phyloP scores from a whole-genome alignment of 2,888 invertebrate species.

The Ornithoptera alexandrae region DNA sequence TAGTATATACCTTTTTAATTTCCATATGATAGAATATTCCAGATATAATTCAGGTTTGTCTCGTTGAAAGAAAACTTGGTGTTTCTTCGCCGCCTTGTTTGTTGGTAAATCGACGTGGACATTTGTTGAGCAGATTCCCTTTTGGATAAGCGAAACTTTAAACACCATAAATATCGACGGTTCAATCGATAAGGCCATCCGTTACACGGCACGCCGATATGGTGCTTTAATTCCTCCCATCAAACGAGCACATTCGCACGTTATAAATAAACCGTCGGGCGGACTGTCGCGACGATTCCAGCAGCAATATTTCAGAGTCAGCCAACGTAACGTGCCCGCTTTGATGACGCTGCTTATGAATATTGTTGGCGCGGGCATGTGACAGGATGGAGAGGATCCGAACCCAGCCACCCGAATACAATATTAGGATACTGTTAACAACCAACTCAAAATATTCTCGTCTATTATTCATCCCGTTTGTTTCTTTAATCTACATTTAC shows the following conservation, averaged over 20 bases:
- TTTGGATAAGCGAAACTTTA: not conserved
- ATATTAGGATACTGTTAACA: constrained; percentile 14
- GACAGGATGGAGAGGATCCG: constrained; percentile 43
- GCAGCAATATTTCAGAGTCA: constrained; percentile 72
- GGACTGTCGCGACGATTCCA: constrained; percentile 69
- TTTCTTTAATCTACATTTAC: not conserved
- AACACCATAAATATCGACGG: constrained; percentile 37
- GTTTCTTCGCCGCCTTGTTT: no score
- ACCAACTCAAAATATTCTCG: not conserved
- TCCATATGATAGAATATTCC: no score
- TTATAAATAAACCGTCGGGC: constrained; percentile 69
- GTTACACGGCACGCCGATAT: constrained; percentile 44
- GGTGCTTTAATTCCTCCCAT: constrained; percentile 58
- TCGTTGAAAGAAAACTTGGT: no score
- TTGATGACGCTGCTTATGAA: constrained; percentile 74
- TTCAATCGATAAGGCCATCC: constrained; percentile 56
- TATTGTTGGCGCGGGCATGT: constrained; percentile 52
- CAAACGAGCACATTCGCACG: constrained; percentile 61
- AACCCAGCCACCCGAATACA: constrained; percentile 3
- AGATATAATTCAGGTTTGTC: no score
- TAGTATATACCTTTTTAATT: no score
- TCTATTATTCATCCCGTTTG: not conserved
- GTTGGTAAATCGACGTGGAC: no score
- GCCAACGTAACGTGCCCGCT: constrained; percentile 58
- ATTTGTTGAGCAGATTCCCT: no score